Conservation (phyloP, 2,888 invertebrate species). For the Scelioninae gen. 1 region DNA sequence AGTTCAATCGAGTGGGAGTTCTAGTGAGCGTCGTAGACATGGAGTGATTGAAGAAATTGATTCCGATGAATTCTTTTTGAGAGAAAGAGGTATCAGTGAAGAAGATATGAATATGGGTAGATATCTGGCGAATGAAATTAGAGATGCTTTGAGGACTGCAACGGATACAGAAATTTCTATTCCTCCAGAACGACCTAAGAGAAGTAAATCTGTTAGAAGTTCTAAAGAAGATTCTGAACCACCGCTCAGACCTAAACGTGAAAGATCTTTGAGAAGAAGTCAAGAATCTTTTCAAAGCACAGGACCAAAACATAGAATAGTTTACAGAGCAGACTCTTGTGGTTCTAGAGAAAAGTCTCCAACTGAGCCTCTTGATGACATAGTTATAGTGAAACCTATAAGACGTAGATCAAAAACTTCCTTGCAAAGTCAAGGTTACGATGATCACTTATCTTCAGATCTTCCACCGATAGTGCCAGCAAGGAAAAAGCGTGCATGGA, state of each 20-base stretch:
- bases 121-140: constrained; percentile 91
- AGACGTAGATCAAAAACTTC: constrained; percentile 81
- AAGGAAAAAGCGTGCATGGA: constrained; percentile 75
- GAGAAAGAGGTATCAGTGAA: constrained; percentile 92
- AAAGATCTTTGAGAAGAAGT: constrained; percentile 74
- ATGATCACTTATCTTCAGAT: constrained; percentile 32
- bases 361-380: constrained; percentile 79
- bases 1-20: constrained; percentile 87
- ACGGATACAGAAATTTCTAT: constrained; percentile 85
- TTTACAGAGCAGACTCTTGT: constrained; percentile 77
- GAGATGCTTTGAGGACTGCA: constrained; percentile 90
- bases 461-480: constrained; percentile 75
- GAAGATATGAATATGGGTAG: constrained; percentile 92
- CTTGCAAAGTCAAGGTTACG: constrained; percentile 76
- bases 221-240: constrained; percentile 78
- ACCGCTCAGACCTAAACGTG: constrained; percentile 86
- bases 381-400: constrained; percentile 81
- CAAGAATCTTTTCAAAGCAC: constrained; percentile 73
- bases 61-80: constrained; percentile 93
- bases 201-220: constrained; percentile 77
- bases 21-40: constrained; percentile 85
- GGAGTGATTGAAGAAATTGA: constrained; percentile 93
- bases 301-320: constrained; percentile 76
- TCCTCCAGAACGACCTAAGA: constrained; percentile 78
- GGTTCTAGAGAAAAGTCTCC: constrained; percentile 58